Evolutionary conservation across 2,888 invertebrate species (phyloP).

Genomic region (Torymus auratus): DNA sequence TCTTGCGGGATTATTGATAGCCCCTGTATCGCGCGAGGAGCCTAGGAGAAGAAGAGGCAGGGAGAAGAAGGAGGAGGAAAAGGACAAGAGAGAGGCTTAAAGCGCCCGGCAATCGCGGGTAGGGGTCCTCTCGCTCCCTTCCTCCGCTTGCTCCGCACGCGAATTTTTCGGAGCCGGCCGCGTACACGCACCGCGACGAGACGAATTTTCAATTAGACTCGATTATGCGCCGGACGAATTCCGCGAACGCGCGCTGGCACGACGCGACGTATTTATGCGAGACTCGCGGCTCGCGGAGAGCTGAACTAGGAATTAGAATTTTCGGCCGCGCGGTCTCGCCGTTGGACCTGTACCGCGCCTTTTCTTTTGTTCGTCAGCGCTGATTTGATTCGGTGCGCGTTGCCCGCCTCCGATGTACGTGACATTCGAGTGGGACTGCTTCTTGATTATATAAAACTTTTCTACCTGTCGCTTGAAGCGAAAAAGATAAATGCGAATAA

Average conservation of each 20-base stretch:
- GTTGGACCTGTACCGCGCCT: background rate
- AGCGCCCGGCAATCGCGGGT: slow-evolving; percentile 36
- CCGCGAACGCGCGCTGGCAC: slow-evolving; percentile 28
- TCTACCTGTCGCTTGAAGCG: too few relatives aligned
- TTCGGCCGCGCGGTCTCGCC: slow-evolving; percentile 62
- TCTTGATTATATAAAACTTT: too few relatives aligned
- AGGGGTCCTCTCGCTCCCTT: slow-evolving; percentile 18
- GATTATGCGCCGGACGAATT: slow-evolving; percentile 53
- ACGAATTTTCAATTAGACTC: slow-evolving; percentile 58
- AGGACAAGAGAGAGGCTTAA: slow-evolving; percentile 40
- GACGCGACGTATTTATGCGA: slow-evolving; percentile 27
- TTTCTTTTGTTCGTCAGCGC: slow-evolving; percentile 1
- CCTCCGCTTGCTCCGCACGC: background rate
- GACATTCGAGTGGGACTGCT: too few relatives aligned
- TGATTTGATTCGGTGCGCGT: slow-evolving; percentile 14
- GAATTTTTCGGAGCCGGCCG: background rate
- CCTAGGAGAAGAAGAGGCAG: slow-evolving; percentile 1
- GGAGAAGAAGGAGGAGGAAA: background rate
- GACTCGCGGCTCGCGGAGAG: background rate
- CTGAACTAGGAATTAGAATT: slow-evolving; percentile 48
- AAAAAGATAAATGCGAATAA: too few relatives aligned
- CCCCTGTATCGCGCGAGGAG: slow-evolving; percentile 50
- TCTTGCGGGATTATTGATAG: slow-evolving; percentile 61
- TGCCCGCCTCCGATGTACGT: background rate
- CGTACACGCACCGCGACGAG: slow-evolving; percentile 24